phyloP scores from a whole-genome alignment of 2,113 vertebrate genomes.

The Phaetusa simplex region DNA sequence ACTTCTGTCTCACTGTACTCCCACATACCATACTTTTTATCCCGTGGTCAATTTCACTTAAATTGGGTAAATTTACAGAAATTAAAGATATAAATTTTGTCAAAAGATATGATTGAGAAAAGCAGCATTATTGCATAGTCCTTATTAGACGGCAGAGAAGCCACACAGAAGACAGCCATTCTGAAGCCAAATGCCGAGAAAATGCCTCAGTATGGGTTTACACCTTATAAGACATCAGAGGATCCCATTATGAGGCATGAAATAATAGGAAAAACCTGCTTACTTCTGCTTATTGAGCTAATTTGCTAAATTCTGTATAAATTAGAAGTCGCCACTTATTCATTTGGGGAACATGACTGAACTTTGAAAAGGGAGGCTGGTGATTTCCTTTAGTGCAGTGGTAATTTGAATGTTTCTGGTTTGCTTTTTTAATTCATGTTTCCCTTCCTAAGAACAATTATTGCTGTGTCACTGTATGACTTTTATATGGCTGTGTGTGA shows the following conservation, averaged over 20 bases:
- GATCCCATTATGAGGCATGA: background rate
- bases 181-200: background rate
- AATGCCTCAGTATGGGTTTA: background rate
- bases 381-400: background rate
- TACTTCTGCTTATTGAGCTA: background rate
- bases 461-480: background rate
- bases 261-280: background rate
- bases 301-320: background rate
- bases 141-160: background rate
- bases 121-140: background rate
- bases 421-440: background rate
- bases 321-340: background rate
- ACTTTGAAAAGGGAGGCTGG: background rate
- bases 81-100: background rate
- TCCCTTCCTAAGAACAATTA: background rate
- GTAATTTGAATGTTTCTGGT: background rate
- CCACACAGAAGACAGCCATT: background rate
- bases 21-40: background rate
- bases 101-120: background rate
- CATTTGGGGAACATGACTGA: background rate
- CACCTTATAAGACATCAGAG: background rate
- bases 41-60: background rate
- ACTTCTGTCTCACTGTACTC: background rate
- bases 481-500: background rate
- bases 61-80: background rate